These are phyloP conservation scores for Aotus griseimembra DNA, from an alignment of 2,797 vertebrate genomes.

Conservation along the genomic window DNA sequence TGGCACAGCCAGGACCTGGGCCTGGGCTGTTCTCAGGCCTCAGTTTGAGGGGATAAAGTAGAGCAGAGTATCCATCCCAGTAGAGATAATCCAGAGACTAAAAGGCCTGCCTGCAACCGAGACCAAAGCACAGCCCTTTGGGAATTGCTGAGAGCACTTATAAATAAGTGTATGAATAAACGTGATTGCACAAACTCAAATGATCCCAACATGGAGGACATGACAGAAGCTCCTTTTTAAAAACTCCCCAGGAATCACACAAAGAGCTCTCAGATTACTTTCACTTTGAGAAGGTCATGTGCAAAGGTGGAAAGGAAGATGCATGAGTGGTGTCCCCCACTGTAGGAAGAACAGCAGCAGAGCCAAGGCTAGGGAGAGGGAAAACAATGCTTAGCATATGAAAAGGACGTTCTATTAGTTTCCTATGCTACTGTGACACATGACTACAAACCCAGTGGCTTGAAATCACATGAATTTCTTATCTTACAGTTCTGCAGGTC, in stretches of 20 bases:
- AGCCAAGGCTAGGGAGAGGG: background rate
- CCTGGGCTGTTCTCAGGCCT: background rate
- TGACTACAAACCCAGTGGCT: background rate
- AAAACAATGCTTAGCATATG: background rate
- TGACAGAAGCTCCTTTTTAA: background rate
- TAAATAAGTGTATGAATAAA: background rate
- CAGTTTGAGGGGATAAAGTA: background rate
- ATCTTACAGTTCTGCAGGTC: background rate
- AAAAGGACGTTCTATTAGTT: background rate
- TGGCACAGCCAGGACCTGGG: background rate
- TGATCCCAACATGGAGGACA: background rate
- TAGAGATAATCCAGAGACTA: background rate
- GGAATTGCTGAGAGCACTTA: background rate
- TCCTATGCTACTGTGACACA: background rate
- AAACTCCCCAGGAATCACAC: background rate
- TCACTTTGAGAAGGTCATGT: background rate
- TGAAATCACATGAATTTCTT: background rate
- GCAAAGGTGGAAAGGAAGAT: background rate
- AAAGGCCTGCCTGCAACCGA: background rate
- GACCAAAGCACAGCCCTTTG: background rate
- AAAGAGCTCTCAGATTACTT: background rate
- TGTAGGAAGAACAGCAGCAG: background rate
- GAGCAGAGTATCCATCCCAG: background rate
- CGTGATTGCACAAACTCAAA: background rate
- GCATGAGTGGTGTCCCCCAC: fast-evolving